Percentiles rank a stretch among this genome's conserved stretches.
phyloP scores from a whole-genome alignment of 2,888 invertebrate genomes.

The Lordiphosa fenestrarum region DNA sequence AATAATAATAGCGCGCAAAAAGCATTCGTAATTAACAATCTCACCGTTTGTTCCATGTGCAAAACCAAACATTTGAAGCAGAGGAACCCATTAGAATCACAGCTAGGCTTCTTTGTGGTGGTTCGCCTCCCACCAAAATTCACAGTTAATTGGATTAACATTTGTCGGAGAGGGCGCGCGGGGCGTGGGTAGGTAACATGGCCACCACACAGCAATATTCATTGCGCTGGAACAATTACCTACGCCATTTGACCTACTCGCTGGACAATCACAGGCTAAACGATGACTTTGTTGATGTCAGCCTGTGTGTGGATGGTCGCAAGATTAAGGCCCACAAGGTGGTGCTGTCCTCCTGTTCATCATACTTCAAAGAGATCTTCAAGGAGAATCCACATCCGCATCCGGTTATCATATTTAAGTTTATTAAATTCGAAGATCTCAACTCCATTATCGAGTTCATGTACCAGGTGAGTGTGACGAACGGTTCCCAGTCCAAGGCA shows the following conservation, averaged over 20 bases:
- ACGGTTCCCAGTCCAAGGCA: too few relatives aligned
- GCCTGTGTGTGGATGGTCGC: conserved; percentile 91
- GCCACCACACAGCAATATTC: conserved; percentile 89
- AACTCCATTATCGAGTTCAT: conserved; percentile 90
- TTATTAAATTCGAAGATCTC: conserved; percentile 89
- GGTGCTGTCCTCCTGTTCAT: conserved; percentile 91
- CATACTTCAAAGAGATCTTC: conserved; percentile 87
- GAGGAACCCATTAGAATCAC: too few relatives aligned
- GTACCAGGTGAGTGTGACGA: conserved; percentile 82
- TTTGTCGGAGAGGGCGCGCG: neutral
- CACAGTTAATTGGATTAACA: conserved; percentile 14
- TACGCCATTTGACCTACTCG: conserved; percentile 89
- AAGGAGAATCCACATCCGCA: conserved; percentile 90
- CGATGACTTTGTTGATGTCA: conserved; percentile 90
- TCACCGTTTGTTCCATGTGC: too few relatives aligned
- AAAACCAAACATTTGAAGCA: too few relatives aligned
- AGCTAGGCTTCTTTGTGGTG: neutral
- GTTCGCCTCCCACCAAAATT: neutral
- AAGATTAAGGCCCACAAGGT: conserved; percentile 92
- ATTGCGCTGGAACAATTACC: conserved; percentile 92
- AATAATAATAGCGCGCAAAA: too few relatives aligned
- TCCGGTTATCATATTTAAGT: conserved; percentile 90
- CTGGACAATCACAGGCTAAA: conserved; percentile 87
- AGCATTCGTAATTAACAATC: too few relatives aligned
- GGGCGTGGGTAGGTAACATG: conserved; percentile 73